Base-by-base conservation (phyloP, 2,113 vertebrate species). In the Dipodomys spectabilis region DNA sequence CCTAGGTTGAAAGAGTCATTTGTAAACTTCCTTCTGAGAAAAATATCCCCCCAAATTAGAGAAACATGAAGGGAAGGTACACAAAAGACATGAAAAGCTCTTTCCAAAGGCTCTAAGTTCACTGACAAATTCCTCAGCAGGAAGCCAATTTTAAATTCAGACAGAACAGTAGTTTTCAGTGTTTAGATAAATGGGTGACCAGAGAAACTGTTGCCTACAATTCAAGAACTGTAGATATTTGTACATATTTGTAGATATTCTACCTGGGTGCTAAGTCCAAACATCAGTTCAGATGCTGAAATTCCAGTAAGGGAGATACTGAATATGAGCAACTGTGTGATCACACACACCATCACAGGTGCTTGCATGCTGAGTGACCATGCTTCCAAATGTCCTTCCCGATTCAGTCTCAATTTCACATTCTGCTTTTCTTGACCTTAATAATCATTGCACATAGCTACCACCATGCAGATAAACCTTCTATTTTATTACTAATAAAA, bases 401-500 rank as follows among this genome's bases (percentile, higher is more conserved):
- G 32, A 5, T 13, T 25, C 1, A 53, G 44, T 65, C 72, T 78
- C 94, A 8, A 10, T 74, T 68, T 2, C 49, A 88, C 95, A 82
- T 28, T 2, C 72, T 89, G 20, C 44, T 96, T 32, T 94, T 89
- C 11, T 96, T 88, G 32, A 82, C 15, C 12, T 83, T 68, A 8
- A 65, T 65, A 89, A 77, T 86, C 87, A 49, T 75, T 65, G 75
- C 30, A 39, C 12, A 79, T 64, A 73, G 90, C 95, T 96, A 90
- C 72, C 28, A 85, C 65, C 90, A 18, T 35, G 16, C 44, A 87
- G n/a, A 85, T 25, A 60, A 53, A 92, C n/a, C 86, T 95, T 79
- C 27, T 75, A 80, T 89, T 93, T 96, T 88, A 92, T 74, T 89
- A 92, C 44, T 20, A 91, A 68, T 0, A 44, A 93, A 96, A 9